Evolutionary conservation across 2,888 invertebrate genomes (phyloP).

Genomic region (Ecdyonurus torrentis): DNA sequence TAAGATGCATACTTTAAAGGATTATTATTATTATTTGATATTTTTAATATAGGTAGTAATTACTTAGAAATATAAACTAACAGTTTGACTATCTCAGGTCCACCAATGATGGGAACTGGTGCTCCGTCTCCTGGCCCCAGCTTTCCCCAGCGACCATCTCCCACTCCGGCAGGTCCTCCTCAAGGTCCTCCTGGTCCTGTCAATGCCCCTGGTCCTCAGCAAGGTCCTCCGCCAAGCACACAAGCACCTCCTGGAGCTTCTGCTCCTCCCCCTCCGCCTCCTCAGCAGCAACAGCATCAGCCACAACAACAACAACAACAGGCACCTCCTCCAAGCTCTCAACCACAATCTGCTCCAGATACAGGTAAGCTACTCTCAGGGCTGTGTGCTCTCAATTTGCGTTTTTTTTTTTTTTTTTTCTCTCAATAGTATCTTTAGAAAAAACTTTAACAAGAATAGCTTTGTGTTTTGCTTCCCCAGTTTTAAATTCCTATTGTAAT

Average conservation of each 20-base stretch:
- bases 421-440: neutral
- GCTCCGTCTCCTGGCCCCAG: neutral
- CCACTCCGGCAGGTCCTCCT: neutral
- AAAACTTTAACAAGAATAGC: no score
- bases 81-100: neutral
- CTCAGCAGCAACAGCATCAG: conserved; percentile 9
- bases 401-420: neutral
- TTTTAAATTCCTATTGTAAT: no score
- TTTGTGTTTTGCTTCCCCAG: no score
- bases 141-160: neutral
- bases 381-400: no score
- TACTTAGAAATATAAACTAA: no score
- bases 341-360: neutral
- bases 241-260: neutral
- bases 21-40: no score
- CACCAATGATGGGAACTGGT: conserved; percentile 14
- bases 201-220: neutral
- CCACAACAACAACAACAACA: neutral
- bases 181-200: neutral
- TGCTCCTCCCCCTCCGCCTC: conserved; percentile 13
- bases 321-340: neutral
- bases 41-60: no score
- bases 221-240: neutral
- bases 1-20: no score
- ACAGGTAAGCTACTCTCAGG: neutral